phyloP scores from a whole-genome alignment of 1,140 invertebrate species.

The Acromyrmex heyeri region DNA sequence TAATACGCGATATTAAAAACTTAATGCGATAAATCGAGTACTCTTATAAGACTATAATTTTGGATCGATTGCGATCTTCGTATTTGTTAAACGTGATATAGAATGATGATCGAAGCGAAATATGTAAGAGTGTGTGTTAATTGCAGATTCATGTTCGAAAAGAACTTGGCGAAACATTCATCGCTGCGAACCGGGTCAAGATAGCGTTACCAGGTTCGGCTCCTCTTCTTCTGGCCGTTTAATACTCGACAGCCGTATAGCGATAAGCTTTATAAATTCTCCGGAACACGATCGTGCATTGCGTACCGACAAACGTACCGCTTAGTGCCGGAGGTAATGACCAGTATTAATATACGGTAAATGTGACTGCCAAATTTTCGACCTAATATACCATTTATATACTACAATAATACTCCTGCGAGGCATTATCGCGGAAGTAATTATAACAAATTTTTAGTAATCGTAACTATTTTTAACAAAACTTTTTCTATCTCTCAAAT shows the following conservation, averaged over 20 bases:
- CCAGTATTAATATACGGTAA: conserved; percentile 24
- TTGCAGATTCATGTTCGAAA: conserved; percentile 57
- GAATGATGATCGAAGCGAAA: conserved; percentile 21
- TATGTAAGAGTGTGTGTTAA: conserved; percentile 47
- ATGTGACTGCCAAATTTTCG: conserved; percentile 17
- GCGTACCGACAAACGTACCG: conserved; percentile 35
- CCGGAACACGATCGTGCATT: conserved; percentile 34
- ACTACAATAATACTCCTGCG: not conserved
- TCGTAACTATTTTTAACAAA: not conserved
- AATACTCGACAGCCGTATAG: conserved; percentile 43
- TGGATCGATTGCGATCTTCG: not conserved
- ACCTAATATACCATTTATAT: conserved; percentile 5
- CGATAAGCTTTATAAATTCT: conserved; percentile 63
- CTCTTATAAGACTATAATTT: conserved; percentile 15
- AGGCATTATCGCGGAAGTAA: not conserved
- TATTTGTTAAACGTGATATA: conserved; percentile 28
- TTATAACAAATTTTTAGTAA: not conserved
- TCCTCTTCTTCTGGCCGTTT: conserved; percentile 53
- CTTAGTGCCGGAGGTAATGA: conserved; percentile 51
- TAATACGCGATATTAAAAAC: not conserved
- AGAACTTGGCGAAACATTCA: conserved; percentile 56
- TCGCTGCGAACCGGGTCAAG: conserved; percentile 63
- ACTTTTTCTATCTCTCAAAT: not conserved
- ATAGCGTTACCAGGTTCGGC: conserved; percentile 65
- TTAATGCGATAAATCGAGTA: conserved; percentile 22